Evolutionary conservation across 2,797 vertebrate genomes (phyloP), one percentile per base, ranked within the genome.

Genomic region (Limosa lapponica): DNA sequence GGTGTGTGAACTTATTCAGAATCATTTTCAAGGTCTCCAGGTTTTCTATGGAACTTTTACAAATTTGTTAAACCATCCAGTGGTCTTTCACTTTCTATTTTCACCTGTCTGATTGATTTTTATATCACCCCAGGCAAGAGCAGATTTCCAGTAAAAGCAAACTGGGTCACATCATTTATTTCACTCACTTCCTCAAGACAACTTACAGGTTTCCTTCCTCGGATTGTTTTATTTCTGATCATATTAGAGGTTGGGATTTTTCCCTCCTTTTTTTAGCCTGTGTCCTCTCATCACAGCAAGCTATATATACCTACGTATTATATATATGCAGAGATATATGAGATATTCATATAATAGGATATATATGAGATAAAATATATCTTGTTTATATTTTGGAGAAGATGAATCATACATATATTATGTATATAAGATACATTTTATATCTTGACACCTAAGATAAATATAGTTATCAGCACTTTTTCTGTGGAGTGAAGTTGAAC

Each of bases 81-180:
- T 91, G 82, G 87, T 94, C 69, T 16, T 93, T 96, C 84, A 55
- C 58, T 94, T 96, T 74, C 93, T 95, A 90, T 96, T 96, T 96
- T 95, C 93, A 96, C 93, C 90, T 93, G 65, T 91, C 77, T 97
- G 94, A 96, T 96, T 96, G 95, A 97, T 96, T 96, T 97, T 97
- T 96, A 94, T 95, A 97, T 97, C 24, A 44, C 87, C 88, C n/a
- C 82, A 95, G 90, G 95, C 89, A 98, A 95, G 74, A 97, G 93
- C 57, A 92, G 93, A 95, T 95, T 97, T 97, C 95, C 95, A 97
- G 92, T 91, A 97, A 96, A 96, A 96, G 83, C 65, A 97, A 94
- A 97, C 84, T 92, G 94, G 58, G 64, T 94, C 90, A 94, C 59
- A 25, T 95, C 28, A 83, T 79, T 89, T 88, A 78, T 96, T 97